Base-by-base conservation (phyloP, 2,113 vertebrate species). In the Osmerus eperlanus region DNA sequence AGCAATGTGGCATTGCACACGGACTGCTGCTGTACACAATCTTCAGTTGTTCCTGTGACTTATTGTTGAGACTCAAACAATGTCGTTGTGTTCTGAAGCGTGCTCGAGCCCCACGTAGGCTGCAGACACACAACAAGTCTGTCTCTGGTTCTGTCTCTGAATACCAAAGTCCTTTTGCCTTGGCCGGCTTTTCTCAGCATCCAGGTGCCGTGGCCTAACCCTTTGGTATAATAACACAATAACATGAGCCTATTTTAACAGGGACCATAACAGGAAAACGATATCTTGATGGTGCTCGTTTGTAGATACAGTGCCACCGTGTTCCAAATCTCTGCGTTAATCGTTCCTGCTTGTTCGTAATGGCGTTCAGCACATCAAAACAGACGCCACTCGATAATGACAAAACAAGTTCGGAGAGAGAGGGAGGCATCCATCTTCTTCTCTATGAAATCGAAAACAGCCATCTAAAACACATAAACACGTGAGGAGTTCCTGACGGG, bases 381-480 rank as follows among this genome's bases (percentile, higher is more conserved):
- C 64, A 77, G 56, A 56, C 75, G 3, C 19, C 70, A 23, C 80
- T 82, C 68, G 73, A 82, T 77, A 80, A 85, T 74, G 80, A 60
- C 69, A 83, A 84, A 87, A 86, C 80, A 81, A 56, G 77, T 85
- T 67, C 72, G 47, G 70, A 70, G 71, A 78, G 60, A 47, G 58
- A 41, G 79, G 77, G 76, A 85, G 78, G 83, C 25, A 75, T 75
- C 72, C 69, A 63, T 85, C 79, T 84, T 80, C 80, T 83, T 81
- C 81, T 79, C 83, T 79, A 53, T 78, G 77, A 82, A 90, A 92
- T 88, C 86, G 85, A 86, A 90, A 88, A 83, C 82, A 83, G 78
- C 78, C 86, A 87, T 92, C 89, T 91, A 84, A 89, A 88, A 89
- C 71, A 90, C 85, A 89, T 88, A 91, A 91, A 91, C 89, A 89